Evolutionary conservation across 1,140 invertebrate species (phyloP).

Genomic region (Drosophila albomicans): DNA sequence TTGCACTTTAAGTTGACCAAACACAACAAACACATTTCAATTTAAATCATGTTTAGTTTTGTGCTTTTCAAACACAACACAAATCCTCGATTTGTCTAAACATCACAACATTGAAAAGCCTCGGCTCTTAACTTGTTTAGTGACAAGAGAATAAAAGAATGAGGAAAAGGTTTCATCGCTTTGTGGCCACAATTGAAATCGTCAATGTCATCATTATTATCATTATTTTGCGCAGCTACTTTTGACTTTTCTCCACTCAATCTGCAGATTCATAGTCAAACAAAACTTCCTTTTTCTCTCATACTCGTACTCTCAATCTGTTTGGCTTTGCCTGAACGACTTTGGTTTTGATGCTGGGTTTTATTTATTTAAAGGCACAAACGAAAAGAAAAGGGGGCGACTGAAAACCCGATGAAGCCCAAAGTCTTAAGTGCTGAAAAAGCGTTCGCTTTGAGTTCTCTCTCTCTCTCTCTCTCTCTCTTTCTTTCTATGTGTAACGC

Average conservation of each 20-base stretch:
- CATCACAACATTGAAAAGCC: constrained; percentile 9
- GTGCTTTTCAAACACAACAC: background rate
- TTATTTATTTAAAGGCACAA: constrained; percentile 67
- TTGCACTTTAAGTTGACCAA: background rate
- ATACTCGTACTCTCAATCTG: no score
- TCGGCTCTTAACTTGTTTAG: background rate
- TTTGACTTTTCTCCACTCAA: constrained; percentile 32
- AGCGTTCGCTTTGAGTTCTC: constrained; percentile 60
- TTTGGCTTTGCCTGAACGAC: constrained; percentile 42
- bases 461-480: no score
- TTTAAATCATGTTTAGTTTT: background rate
- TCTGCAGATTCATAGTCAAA: constrained; percentile 19
- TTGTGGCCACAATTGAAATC: constrained; percentile 51
- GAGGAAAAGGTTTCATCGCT: constrained; percentile 29
- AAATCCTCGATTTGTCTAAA: constrained; percentile 12
- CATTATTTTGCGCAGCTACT: constrained; percentile 54
- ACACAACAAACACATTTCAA: background rate
- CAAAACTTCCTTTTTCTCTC: background rate
- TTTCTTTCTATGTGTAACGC: constrained; percentile 4
- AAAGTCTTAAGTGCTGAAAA: constrained; percentile 68
- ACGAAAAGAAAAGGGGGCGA: constrained; percentile 33
- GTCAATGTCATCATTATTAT: constrained; percentile 66
- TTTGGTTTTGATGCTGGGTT: constrained; percentile 27
- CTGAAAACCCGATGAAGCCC: constrained; percentile 71
- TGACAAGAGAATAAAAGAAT: background rate